Percentiles rank a stretch among this genome's conserved stretches.
These are phyloP conservation scores for Thymelicus acteon DNA, from an alignment of 2,888 invertebrate species.

Conservation along the genomic window DNA sequence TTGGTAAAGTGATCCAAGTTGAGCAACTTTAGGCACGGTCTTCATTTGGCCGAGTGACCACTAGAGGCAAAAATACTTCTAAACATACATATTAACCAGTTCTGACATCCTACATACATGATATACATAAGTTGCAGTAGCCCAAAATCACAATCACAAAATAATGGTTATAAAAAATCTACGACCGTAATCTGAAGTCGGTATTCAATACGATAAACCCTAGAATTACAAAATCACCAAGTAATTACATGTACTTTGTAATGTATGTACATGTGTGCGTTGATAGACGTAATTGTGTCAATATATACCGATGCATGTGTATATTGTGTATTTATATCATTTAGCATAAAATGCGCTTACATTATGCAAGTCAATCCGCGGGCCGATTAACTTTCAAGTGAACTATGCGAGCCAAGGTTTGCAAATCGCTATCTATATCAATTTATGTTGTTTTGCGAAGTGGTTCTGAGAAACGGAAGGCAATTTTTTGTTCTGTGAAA, in stretches of 20 bases:
- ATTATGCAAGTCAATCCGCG: slow-evolving; percentile 46
- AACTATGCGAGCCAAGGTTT: slow-evolving; percentile 52
- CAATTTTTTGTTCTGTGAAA: background rate
- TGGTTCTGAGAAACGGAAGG: slow-evolving; percentile 5
- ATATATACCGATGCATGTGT: slow-evolving; percentile 29
- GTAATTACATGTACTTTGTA: slow-evolving; percentile 8
- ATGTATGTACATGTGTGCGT: slow-evolving; percentile 13
- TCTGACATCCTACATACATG: no score
- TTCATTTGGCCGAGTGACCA: no score
- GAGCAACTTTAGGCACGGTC: no score
- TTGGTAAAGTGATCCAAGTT: no score
- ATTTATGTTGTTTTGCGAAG: slow-evolving; percentile 35
- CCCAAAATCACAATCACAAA: no score
- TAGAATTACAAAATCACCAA: slow-evolving; percentile 7
- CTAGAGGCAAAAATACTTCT: no score
- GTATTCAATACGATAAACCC: background rate
- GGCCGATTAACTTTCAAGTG: slow-evolving; percentile 51
- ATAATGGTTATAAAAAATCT: background rate
- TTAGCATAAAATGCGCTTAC: slow-evolving; percentile 44
- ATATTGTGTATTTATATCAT: slow-evolving; percentile 37
- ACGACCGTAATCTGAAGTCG: background rate
- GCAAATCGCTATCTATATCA: slow-evolving; percentile 30
- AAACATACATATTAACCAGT: no score
- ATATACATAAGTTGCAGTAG: no score
- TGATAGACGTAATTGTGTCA: slow-evolving; percentile 30